phyloP scores from a whole-genome alignment of 2,888 invertebrate genomes.

The Petrolisthes manimaculis region DNA sequence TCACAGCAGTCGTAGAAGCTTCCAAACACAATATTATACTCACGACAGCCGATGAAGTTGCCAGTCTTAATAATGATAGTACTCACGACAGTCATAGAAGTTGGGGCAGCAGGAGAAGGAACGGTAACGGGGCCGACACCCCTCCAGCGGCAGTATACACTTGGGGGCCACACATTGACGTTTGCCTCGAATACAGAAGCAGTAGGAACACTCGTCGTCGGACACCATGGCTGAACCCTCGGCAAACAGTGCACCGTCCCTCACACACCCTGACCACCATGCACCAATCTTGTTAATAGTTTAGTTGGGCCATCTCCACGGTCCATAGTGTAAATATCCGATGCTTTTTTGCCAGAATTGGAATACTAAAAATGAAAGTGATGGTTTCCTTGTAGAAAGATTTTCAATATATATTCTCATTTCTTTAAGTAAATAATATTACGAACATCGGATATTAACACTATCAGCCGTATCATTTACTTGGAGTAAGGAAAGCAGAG shows the following conservation, averaged over 20 bases:
- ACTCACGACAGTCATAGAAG: conserved; percentile 79
- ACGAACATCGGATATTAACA: too few relatives aligned
- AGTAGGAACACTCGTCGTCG: conserved; percentile 84
- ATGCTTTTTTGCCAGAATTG: too few relatives aligned
- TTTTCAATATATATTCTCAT: too few relatives aligned
- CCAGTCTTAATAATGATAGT: neutral
- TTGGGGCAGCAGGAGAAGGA: conserved; percentile 84
- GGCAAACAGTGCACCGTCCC: conserved; percentile 80
- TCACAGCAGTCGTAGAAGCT: conserved; percentile 80
- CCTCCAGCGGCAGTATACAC: conserved; percentile 79
- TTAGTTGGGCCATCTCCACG: too few relatives aligned
- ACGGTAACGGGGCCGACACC: conserved; percentile 77
- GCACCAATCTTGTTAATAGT: neutral
- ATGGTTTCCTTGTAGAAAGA: too few relatives aligned
- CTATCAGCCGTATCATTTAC: neutral
- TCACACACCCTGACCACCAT: conserved; percentile 73
- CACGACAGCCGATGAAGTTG: conserved; percentile 80
- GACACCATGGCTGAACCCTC: conserved; percentile 88
- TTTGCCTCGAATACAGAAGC: conserved; percentile 83
- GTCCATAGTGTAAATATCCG: too few relatives aligned
- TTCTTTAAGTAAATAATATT: too few relatives aligned
- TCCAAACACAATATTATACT: too few relatives aligned
- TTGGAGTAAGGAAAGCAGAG: neutral
- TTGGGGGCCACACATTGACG: conserved; percentile 84
- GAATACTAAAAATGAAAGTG: too few relatives aligned